Conservation (phyloP, 2,888 invertebrate species). For the Andrena dorsata region DNA sequence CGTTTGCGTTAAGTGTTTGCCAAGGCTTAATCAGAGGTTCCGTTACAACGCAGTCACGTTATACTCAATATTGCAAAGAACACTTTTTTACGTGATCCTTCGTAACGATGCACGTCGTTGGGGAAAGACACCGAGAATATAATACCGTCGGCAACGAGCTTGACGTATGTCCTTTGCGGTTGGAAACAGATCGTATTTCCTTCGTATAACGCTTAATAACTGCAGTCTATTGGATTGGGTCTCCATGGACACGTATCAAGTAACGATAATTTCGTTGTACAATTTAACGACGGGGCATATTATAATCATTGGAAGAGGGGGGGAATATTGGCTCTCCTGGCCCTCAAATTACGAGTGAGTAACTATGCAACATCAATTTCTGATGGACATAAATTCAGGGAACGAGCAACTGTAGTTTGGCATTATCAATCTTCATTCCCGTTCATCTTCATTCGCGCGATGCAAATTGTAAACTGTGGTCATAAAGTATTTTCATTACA, state of each 20-base stretch:
- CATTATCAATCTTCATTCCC: background rate
- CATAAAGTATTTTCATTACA: background rate
- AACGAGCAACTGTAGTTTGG: background rate
- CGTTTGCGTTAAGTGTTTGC: background rate
- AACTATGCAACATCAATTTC: background rate
- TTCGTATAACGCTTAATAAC: constrained; percentile 40
- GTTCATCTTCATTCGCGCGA: background rate
- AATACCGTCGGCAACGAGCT: constrained; percentile 73
- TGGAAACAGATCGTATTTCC: constrained; percentile 76
- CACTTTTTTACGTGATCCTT: constrained; percentile 31
- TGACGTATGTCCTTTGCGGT: constrained; percentile 73
- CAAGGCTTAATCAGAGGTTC: background rate
- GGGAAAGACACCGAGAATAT: constrained; percentile 67
- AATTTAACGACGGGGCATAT: constrained; percentile 5
- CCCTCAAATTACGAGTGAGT: background rate
- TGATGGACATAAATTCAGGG: background rate
- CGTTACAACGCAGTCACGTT: constrained; percentile 60
- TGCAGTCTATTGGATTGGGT: background rate
- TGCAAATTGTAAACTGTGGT: constrained; percentile 3
- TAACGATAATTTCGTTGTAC: constrained; percentile 27
- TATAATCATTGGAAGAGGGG: background rate
- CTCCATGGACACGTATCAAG: constrained; percentile 11
- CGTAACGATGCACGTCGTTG: constrained; percentile 15
- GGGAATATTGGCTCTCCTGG: background rate
- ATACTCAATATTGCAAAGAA: constrained; percentile 70